A percentile compares a stretch with the other conserved stretches of the same genome.
These are phyloP conservation scores for Chrysaora quinquecirrha DNA, from an alignment of 30 jellyfish, hydroid and myxozoan species.

Conservation along the genomic window DNA sequence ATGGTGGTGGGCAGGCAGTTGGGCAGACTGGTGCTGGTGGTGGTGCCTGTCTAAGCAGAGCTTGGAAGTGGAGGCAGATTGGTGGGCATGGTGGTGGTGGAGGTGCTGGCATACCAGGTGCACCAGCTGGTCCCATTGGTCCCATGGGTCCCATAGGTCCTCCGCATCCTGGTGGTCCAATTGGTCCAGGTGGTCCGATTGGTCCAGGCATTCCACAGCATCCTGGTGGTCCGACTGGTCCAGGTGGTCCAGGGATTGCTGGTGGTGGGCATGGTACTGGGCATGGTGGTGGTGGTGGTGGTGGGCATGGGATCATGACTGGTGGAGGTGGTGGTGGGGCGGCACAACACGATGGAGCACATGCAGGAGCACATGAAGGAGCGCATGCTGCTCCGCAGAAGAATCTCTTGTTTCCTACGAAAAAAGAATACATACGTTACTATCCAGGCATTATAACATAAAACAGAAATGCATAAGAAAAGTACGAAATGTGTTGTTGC, in stretches of 20 bases:
- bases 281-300: constrained; percentile 87
- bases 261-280: constrained; percentile 97
- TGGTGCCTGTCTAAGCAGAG: constrained; percentile 83
- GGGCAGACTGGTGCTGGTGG: constrained; percentile 87
- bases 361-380: constrained; percentile 80
- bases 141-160: constrained; percentile 91
- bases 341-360: constrained; percentile 75
- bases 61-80: constrained; percentile 89
- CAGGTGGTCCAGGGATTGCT: constrained; percentile 90
- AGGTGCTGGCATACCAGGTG: constrained; percentile 95
- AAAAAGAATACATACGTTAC: neutral
- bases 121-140: constrained; percentile 93
- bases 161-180: constrained; percentile 88
- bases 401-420: constrained; percentile 57
- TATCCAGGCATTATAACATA: neutral
- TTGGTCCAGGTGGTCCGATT: constrained; percentile 96
- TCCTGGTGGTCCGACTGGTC: constrained; percentile 93
- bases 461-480: no score
- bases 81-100: constrained; percentile 94
- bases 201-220: constrained; percentile 81
- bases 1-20: constrained; percentile 61
- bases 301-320: constrained; percentile 61
- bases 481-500: no score
- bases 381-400: constrained; percentile 90
- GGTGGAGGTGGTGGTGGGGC: constrained; percentile 68